Conservation (phyloP, 2,113 vertebrate species). For the Tor tambroides region DNA sequence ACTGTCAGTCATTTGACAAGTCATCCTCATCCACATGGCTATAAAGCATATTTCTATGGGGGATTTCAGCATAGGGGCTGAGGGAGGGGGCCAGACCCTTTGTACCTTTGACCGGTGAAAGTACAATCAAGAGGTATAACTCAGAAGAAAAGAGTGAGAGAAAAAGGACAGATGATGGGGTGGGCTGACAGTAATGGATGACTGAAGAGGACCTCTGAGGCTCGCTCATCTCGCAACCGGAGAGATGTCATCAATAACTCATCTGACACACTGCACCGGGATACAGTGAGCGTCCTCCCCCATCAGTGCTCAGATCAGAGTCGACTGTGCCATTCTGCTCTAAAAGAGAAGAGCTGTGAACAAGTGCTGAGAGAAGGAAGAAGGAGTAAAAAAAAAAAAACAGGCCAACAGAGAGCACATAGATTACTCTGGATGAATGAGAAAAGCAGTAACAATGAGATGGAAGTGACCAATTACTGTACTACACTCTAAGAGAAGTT, state of each 20-base stretch:
- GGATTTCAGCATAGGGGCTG: neutral
- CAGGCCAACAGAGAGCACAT: neutral
- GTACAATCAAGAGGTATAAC: constrained; percentile 48
- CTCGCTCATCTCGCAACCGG: constrained; percentile 57
- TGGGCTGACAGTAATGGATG: constrained; percentile 65
- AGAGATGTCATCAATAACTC: constrained; percentile 65
- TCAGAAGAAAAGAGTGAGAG: constrained; percentile 32
- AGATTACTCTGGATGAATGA: neutral
- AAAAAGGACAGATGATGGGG: constrained; percentile 54
- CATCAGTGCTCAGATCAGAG: constrained; percentile 17
- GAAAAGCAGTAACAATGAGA: neutral
- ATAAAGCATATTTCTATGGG: constrained; percentile 16
- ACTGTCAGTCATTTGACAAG: constrained; percentile 31
- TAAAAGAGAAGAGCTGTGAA: neutral
- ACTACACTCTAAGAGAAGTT: neutral
- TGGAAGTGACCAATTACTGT: neutral
- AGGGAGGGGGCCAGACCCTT: constrained; percentile 27
- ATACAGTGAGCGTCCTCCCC: constrained; percentile 39
- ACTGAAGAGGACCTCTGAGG: constrained; percentile 62
- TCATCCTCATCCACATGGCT: neutral
- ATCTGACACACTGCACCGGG: constrained; percentile 46
- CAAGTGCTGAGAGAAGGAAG: neutral
- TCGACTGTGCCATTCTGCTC: neutral
- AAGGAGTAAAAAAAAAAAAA: neutral
- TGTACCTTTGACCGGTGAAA: constrained; percentile 46